Base-by-base conservation (phyloP, 1,140 invertebrate genomes). In the Brachionus angularis region DNA sequence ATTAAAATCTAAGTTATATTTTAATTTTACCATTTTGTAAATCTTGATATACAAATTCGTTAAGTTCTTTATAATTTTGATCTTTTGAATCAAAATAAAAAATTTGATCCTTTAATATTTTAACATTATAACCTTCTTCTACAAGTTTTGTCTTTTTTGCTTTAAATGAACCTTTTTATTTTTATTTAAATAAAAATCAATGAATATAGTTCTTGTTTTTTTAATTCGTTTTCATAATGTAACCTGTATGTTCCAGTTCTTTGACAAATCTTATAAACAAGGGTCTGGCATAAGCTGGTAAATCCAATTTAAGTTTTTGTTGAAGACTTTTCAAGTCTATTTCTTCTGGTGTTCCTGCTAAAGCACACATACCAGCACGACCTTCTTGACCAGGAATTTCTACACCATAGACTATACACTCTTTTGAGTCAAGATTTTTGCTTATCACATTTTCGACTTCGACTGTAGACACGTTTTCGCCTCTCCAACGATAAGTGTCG, bases 391-490 rank as follows among this genome's bases (percentile, higher is more conserved):
- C 79, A 75, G 81, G 83, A 21, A 96, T 89, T 83, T 89, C 85
- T 0, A 97, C 92, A 25, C 94, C 93, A 79, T 93, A 97, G 3
- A 96, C 93, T 27, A 95, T 88, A 62, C 89, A 90, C 80, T 98
- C 94, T 76, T 88, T 86, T 74, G 94, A 89, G 53, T 87, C 85
- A n/a, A 89, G 83, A 23, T 91, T 79, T 21, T 67, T 67, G 72
- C 91, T 95, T 0, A 98, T 85, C 55, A 93, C 86, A 1, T 88
- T 90, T 83, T 99, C 96, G 1, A 99, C 89, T 84, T 99, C 96
- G 3, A 90, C 89, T 0, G 96, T 98, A 3, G 92, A 96, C 1
- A 98, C 95, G 82, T 99, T 99, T 84, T 99, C 96, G 16, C 96
- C 95, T 80, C 93, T 91, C 85, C 85, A 86, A 53, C 95, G 86